Conservation (phyloP, 1,140 invertebrate species). For the Calycopis cecrops region DNA sequence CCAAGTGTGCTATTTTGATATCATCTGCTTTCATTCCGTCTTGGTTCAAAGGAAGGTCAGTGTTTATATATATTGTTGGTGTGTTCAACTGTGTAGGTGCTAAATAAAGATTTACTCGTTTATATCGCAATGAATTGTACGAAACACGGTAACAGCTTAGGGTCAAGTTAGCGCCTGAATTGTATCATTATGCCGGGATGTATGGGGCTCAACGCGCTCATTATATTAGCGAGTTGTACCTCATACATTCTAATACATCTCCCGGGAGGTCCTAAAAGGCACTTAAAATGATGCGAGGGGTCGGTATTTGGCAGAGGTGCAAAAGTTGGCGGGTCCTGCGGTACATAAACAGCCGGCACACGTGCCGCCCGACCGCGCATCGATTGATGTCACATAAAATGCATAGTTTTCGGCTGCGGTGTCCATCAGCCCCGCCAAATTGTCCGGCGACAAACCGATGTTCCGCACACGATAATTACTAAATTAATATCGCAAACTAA, state of each 20-base stretch:
- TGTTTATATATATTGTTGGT: too few relatives aligned
- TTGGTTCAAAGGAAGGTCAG: too few relatives aligned
- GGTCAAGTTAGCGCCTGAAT: too few relatives aligned
- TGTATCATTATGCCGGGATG: too few relatives aligned
- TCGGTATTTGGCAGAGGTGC: constrained; percentile 58
- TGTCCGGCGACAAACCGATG: constrained; percentile 30
- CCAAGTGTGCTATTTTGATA: neutral
- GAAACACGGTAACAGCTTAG: too few relatives aligned
- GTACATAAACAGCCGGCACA: constrained; percentile 65
- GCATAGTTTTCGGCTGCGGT: constrained; percentile 57
- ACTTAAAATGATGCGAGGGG: constrained; percentile 47
- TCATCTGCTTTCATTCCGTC: neutral
- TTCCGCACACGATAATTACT: constrained; percentile 25
- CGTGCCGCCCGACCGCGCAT: constrained; percentile 54
- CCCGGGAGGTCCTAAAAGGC: constrained; percentile 57
- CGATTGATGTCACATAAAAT: constrained; percentile 67
- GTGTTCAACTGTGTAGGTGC: too few relatives aligned
- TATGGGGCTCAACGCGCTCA: too few relatives aligned
- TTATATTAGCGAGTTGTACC: neutral
- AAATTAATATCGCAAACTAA: too few relatives aligned
- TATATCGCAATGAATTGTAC: too few relatives aligned
- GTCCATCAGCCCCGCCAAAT: constrained; percentile 61
- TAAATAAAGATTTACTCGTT: too few relatives aligned
- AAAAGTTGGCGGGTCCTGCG: constrained; percentile 64
- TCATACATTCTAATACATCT: constrained; percentile 4